Base-by-base conservation (phyloP, 2,888 invertebrate species). In the Cotesia congregata region DNA sequence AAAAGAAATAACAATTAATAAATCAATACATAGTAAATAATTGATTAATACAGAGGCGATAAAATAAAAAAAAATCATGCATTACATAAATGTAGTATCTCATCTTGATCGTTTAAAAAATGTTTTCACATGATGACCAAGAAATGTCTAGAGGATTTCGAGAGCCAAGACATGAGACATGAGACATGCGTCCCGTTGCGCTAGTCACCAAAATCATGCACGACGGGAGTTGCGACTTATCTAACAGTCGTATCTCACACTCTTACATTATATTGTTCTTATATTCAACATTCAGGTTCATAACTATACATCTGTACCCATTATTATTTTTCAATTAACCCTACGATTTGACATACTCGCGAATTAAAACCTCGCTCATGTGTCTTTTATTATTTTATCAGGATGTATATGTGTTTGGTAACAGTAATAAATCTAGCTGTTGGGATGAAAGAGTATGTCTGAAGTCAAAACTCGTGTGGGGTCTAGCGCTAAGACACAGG, bases 61-160 rank as follows among this genome's bases (percentile, higher is more conserved):
- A 68, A 9, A 82, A 50, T 84, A 86, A 87, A 87, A 87, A 81
- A 85, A 83, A 85, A 88, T 88, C 87, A 87, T 87, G 85, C 85
- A 86, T 78, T 76, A 60, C 60, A 69, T 77, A 39, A 67, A 72
- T 76, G 62, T 73, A 85, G 79, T 79, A 82, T 82, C 76, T 76
- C 81, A 83, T 83, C 83, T 79, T 83, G 50, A 50, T 50, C 50
- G 81, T 81, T 70, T 72, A 75, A 78, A 77, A 79, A 72, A 80
- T 79, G 72, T 83, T 81, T 78, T 80, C 79, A 82, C 82, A 82
- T 82, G 78, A 79, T 82, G 84, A 85, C 85, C 83, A 71, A 69
- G 76, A 40, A 77, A 77, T 79, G 77, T 69, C 50, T 73, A 17
- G 38, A 30, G 65, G 30, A 61, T 50, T 2, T 50, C 7, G 50